Evolutionary conservation across 2,113 vertebrate genomes (phyloP).

Genomic region (Emydocephalus ijimae): DNA sequence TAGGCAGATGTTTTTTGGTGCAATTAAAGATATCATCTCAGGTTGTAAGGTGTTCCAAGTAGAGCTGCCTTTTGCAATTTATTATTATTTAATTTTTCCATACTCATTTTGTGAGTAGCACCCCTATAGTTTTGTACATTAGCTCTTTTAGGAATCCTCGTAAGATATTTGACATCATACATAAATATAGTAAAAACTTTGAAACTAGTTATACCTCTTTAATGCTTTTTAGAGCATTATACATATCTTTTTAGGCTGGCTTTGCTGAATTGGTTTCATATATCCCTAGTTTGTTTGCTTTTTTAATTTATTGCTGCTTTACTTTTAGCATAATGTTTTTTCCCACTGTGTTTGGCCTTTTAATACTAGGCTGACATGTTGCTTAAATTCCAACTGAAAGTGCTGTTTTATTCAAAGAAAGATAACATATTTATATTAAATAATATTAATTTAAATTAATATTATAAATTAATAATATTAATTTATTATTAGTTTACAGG

Average conservation of each 20-base stretch:
- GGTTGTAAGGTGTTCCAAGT: too few relatives aligned
- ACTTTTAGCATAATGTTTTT: background rate
- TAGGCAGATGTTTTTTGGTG: too few relatives aligned
- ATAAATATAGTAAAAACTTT: background rate
- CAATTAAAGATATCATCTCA: too few relatives aligned
- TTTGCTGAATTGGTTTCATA: background rate
- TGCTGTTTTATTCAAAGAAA: background rate
- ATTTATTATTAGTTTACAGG: background rate
- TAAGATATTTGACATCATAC: background rate
- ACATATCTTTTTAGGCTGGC: background rate
- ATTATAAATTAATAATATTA: background rate
- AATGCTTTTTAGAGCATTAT: background rate
- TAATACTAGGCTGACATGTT: background rate
- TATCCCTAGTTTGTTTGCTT: background rate
- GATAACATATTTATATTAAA: background rate
- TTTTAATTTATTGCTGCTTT: background rate
- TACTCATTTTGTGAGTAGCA: background rate
- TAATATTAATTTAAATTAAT: background rate
- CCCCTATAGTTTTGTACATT: background rate
- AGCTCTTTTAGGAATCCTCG: background rate
- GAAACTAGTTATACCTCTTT: background rate
- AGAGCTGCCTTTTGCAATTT: too few relatives aligned
- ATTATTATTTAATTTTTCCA: background rate
- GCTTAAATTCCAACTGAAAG: background rate
- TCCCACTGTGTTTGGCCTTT: background rate